phyloP scores from a whole-genome alignment of 2,113 vertebrate species.

The Neolamprologus kungweensis region DNA sequence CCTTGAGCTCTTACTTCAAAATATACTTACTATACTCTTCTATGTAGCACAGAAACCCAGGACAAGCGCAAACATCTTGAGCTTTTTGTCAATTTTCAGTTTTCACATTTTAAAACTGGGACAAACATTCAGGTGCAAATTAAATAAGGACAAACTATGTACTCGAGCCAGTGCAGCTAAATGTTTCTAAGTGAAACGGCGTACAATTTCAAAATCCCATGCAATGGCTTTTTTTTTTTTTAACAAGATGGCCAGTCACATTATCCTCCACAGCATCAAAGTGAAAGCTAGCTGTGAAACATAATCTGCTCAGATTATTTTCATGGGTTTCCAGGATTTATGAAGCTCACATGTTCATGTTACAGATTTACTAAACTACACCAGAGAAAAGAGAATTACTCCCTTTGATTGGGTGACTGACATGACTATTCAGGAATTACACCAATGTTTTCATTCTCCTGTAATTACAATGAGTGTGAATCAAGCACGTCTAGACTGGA shows the following conservation, averaged over 20 bases:
- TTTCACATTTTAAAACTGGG: not conserved
- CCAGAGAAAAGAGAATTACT: not conserved
- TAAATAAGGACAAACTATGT: not conserved
- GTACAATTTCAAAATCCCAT: not conserved
- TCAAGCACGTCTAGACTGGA: not conserved
- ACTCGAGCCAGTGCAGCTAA: not conserved
- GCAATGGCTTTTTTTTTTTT: not conserved
- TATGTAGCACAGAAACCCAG: not conserved
- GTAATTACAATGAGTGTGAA: conserved; percentile 33
- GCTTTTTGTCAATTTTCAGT: not conserved
- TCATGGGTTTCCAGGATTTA: conserved; percentile 49
- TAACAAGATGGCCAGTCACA: conserved; percentile 2
- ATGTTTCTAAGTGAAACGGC: not conserved
- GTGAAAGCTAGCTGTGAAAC: conserved; percentile 16
- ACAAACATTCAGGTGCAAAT: not conserved
- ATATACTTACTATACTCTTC: not conserved
- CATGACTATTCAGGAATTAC: not conserved
- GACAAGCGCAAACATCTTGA: not conserved
- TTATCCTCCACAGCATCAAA: conserved; percentile 36
- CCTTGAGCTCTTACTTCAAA: not conserved
- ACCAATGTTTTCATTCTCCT: conserved; percentile 35
- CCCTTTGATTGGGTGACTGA: not conserved
- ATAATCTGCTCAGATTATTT: conserved; percentile 35
- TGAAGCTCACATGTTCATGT: conserved; percentile 33
- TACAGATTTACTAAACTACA: conserved; percentile 1